phyloP scores from a whole-genome alignment of 2,797 vertebrate species.

The Onychomys torridus region DNA sequence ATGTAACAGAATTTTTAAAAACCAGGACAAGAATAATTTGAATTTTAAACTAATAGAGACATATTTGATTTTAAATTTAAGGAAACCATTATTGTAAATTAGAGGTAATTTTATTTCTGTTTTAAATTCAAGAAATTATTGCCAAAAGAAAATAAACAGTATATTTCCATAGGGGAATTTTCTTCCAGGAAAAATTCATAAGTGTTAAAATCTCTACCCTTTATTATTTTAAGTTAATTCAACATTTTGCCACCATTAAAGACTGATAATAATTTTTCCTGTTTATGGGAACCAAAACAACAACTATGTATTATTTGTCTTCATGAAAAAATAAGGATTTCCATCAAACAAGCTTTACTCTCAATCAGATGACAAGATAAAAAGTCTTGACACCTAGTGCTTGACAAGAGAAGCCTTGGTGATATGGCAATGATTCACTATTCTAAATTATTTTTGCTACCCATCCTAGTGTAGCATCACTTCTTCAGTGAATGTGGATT shows the following conservation, averaged over 20 bases:
- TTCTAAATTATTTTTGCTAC: neutral
- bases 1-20: slow-evolving; percentile 12
- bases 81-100: slow-evolving; percentile 42
- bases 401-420: slow-evolving; percentile 2
- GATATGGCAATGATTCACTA: neutral
- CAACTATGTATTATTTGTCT: slow-evolving; percentile 39
- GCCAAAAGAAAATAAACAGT: slow-evolving; percentile 42
- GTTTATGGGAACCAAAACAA: slow-evolving; percentile 10
- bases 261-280: slow-evolving; percentile 33
- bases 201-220: neutral
- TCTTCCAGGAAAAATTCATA: slow-evolving; percentile 7
- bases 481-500: neutral
- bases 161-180: neutral
- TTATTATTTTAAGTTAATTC: slow-evolving; percentile 58
- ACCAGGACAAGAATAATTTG: neutral
- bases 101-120: neutral
- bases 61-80: slow-evolving; percentile 31
- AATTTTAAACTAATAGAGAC: neutral
- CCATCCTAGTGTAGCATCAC: neutral
- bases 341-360: slow-evolving; percentile 34
- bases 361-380: slow-evolving; percentile 45
- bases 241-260: slow-evolving; percentile 26
- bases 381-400: neutral
- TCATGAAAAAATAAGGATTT: neutral
- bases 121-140: slow-evolving; percentile 48